Conservation (phyloP, 2,113 vertebrate genomes). For the Willisornis vidua region DNA sequence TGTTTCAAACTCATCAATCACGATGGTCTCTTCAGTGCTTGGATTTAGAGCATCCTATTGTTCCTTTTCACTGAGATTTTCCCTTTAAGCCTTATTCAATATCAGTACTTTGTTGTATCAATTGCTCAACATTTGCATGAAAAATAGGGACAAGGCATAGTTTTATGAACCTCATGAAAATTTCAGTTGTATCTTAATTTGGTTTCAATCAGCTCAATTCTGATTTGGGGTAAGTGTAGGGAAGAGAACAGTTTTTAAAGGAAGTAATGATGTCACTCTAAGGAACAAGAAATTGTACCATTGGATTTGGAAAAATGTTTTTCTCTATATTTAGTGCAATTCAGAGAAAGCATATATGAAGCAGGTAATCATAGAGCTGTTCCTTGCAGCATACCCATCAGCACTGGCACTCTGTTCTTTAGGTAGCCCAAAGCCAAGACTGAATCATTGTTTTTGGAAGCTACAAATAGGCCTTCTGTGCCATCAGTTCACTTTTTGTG, state of each 20-base stretch:
- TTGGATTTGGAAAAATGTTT: background rate
- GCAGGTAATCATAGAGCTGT: background rate
- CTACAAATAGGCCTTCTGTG: background rate
- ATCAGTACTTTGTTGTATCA: background rate
- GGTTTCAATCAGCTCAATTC: background rate
- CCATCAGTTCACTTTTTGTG: background rate
- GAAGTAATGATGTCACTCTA: background rate
- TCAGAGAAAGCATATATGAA: background rate
- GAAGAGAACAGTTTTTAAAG: background rate
- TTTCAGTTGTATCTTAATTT: background rate
- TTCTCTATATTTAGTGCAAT: background rate
- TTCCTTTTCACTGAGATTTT: background rate
- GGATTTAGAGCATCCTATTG: background rate
- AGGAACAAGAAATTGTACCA: background rate
- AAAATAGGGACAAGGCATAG: background rate
- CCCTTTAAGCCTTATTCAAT: background rate
- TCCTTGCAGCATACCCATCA: background rate
- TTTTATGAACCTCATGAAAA: background rate
- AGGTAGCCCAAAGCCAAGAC: background rate
- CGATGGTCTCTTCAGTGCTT: background rate
- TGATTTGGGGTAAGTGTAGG: background rate
- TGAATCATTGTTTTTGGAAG: background rate
- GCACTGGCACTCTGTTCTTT: background rate
- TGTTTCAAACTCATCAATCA: background rate
- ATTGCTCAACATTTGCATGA: background rate